Evolutionary conservation across 2,797 vertebrate genomes (phyloP), one percentile per base, ranked within the genome.

Genomic region (Percopsis omiscomaycus): DNA sequence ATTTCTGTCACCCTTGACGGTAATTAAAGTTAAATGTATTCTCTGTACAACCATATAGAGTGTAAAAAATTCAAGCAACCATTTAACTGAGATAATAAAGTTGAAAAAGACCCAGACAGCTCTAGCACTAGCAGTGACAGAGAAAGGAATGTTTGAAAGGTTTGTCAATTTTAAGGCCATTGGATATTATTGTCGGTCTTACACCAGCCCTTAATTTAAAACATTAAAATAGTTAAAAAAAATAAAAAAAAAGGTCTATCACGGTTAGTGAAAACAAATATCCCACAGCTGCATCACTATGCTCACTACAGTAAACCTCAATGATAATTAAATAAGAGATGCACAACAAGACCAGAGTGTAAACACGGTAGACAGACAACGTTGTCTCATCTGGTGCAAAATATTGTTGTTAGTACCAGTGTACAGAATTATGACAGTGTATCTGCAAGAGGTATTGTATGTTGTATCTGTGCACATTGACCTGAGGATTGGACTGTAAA

Each of bases 211-310:
- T 37, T 56, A 6, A 56, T 37, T 58, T 6, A 1, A 16, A 55
- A 58, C 6, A 37, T 12, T 51, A 2, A 15, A 51, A 42, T 10
- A 15, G 44, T 30, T 13, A 11, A 42, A 45, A 32, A 47, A n/a
- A 1, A n/a, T n/a, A 50, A 47, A 67, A 73, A 60, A 16, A 59
- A 71, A 80, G 63, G 76, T 80, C 58, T 53, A 47, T 63, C 55
- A 63, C 4, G 44, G 42, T 22, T 53, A 63, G 64, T 73, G 32
- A 55, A 65, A 50, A 32, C 15, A 16, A 27, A 37, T 14, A 52
- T 55, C 29, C 15, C 55, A 59, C 57, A 57, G 73, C 75, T 56
- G 64, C 29, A 71, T 88, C 86, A 86, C 52, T 11, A 78, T 77
- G 82, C 59, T 50, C 56, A 73, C 44, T 45, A 42, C 28, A 53